Evolutionary conservation across 1,140 invertebrate genomes (phyloP).

Genomic region (Neoseiulus cucumeris): DNA sequence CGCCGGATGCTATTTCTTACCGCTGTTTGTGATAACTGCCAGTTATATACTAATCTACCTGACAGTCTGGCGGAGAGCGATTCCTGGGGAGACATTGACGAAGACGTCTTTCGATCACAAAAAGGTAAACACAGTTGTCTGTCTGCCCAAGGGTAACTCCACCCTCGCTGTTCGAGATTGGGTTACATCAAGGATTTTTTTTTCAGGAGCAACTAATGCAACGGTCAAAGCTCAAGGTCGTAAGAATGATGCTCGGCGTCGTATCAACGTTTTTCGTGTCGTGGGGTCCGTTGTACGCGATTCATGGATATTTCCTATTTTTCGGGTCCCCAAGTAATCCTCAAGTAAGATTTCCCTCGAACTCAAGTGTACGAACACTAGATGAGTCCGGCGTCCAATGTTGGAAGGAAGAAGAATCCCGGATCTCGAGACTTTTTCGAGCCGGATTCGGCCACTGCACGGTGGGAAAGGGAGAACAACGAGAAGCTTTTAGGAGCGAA

Average conservation of each 20-base stretch:
- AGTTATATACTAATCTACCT: neutral
- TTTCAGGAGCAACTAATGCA: conserved; percentile 18
- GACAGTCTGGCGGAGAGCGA: neutral
- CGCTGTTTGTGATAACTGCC: neutral
- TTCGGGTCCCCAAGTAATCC: neutral
- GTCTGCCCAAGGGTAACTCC: too few relatives aligned
- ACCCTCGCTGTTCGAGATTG: too few relatives aligned
- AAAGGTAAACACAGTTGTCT: too few relatives aligned
- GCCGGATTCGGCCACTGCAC: too few relatives aligned
- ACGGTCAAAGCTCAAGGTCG: conserved; percentile 47
- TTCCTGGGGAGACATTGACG: neutral
- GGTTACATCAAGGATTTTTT: too few relatives aligned
- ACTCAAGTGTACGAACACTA: too few relatives aligned
- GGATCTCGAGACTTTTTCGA: too few relatives aligned
- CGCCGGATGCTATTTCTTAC: neutral
- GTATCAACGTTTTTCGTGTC: conserved; percentile 81
- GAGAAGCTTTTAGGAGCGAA: too few relatives aligned
- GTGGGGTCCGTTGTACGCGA: conserved; percentile 84
- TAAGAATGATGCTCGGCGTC: conserved; percentile 88
- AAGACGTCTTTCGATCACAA: neutral
- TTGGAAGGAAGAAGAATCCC: too few relatives aligned
- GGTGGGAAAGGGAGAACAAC: too few relatives aligned
- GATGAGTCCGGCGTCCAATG: too few relatives aligned
- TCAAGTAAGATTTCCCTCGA: too few relatives aligned
- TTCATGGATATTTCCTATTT: conserved; percentile 24